These are phyloP conservation scores for Diorhabda sublineata DNA, from an alignment of 1,140 invertebrate species.

Conservation along the genomic window DNA sequence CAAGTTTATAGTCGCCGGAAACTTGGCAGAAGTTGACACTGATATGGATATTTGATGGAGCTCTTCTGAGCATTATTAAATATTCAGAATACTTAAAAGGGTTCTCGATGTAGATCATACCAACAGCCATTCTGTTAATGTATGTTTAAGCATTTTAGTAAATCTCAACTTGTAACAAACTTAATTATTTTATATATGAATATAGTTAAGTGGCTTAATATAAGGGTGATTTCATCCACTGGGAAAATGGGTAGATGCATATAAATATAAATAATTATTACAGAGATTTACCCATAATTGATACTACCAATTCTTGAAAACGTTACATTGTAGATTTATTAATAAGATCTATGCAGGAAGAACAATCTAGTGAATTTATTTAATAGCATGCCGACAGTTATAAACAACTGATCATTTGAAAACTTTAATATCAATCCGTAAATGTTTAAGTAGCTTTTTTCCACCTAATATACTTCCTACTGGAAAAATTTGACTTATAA, in stretches of 20 bases:
- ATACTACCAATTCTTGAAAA: too few relatives aligned
- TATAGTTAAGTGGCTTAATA: background rate
- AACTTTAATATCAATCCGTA: too few relatives aligned
- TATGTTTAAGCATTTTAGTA: constrained; percentile 27
- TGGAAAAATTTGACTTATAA: too few relatives aligned
- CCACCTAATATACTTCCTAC: too few relatives aligned
- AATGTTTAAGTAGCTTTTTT: too few relatives aligned
- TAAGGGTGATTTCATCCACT: background rate
- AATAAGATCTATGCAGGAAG: too few relatives aligned
- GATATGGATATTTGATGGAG: constrained; percentile 2
- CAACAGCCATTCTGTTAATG: constrained; percentile 27
- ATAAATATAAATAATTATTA: too few relatives aligned
- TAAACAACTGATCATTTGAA: too few relatives aligned
- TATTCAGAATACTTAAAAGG: constrained; percentile 35
- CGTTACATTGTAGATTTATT: too few relatives aligned
- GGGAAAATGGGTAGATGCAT: background rate
- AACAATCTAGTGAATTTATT: too few relatives aligned
- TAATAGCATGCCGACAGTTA: too few relatives aligned
- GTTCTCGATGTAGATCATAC: constrained; percentile 29
- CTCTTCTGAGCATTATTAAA: constrained; percentile 29
- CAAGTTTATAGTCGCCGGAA: background rate
- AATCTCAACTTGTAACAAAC: constrained; percentile 20
- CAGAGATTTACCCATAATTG: too few relatives aligned
- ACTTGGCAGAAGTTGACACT: background rate
- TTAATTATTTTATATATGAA: constrained; percentile 8